Conservation (phyloP, 1,140 invertebrate genomes). For the Doryteuthis pealeii region DNA sequence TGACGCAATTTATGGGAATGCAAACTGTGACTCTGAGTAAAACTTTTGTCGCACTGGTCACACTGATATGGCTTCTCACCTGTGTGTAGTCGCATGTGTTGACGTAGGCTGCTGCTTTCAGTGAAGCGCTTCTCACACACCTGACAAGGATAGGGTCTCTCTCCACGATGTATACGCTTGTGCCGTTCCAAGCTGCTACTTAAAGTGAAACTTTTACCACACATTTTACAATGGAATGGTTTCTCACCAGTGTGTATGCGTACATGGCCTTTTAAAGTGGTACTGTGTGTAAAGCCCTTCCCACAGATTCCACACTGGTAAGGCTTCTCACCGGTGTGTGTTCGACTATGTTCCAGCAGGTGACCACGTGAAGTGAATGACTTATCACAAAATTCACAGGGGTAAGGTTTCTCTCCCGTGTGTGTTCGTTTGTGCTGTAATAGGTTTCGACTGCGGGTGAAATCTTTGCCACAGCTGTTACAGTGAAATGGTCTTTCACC, state of each 20-base stretch:
- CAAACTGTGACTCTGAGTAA: slow-evolving; percentile 16
- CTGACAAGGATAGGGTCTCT: slow-evolving; percentile 53
- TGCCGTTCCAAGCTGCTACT: slow-evolving; percentile 18
- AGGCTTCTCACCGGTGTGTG: slow-evolving; percentile 83
- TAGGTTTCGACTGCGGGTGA: slow-evolving; percentile 83
- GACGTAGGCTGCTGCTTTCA: not conserved
- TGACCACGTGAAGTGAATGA: slow-evolving; percentile 19
- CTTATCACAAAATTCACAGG: slow-evolving; percentile 37
- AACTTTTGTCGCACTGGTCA: slow-evolving; percentile 35
- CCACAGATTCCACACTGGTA: slow-evolving; percentile 86
- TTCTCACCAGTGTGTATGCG: slow-evolving; percentile 68
- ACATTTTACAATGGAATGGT: slow-evolving; percentile 63
- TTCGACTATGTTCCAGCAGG: slow-evolving; percentile 26
- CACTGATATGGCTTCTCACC: slow-evolving; percentile 39
- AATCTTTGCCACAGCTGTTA: slow-evolving; percentile 75
- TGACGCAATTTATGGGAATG: slow-evolving; percentile 61
- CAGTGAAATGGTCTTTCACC: slow-evolving; percentile 71
- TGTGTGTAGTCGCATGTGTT: slow-evolving; percentile 27
- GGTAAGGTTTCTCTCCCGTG: slow-evolving; percentile 76
- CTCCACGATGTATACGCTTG: slow-evolving; percentile 63
- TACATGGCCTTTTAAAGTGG: slow-evolving; percentile 69
- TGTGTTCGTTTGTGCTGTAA: slow-evolving; percentile 78
- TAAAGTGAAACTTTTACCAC: slow-evolving; percentile 18
- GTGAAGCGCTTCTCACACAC: slow-evolving; percentile 17
- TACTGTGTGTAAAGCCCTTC: slow-evolving; percentile 69